These are phyloP conservation scores for Neosilurus mollespiculum DNA, from an alignment of 2,797 vertebrate genomes.

Conservation along the genomic window DNA sequence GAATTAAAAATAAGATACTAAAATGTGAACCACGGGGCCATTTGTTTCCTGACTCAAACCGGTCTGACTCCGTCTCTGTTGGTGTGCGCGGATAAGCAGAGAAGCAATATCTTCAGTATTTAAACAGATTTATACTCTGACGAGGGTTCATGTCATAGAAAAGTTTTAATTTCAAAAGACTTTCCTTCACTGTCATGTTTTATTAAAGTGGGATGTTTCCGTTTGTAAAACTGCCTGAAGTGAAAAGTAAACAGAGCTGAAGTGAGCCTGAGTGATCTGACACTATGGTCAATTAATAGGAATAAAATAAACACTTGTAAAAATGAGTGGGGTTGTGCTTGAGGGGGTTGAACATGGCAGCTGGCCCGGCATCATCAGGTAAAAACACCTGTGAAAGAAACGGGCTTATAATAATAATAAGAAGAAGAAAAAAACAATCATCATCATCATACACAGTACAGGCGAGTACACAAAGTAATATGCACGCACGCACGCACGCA, in stretches of 20 bases:
- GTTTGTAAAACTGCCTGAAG: background rate
- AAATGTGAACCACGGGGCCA: background rate
- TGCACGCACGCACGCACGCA: too few relatives aligned
- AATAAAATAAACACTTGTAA: slow-evolving; percentile 1
- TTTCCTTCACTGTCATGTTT: background rate
- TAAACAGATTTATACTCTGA: background rate
- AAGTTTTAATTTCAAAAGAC: background rate
- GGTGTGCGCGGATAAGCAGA: too few relatives aligned
- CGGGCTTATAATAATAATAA: background rate
- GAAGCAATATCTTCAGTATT: background rate
- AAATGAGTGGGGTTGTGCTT: background rate
- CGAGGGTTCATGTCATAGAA: background rate
- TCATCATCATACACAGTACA: too few relatives aligned
- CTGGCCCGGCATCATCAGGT: background rate
- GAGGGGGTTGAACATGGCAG: background rate
- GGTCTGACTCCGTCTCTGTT: too few relatives aligned
- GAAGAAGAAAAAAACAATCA: background rate
- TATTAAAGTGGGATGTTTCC: background rate
- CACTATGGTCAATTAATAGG: background rate
- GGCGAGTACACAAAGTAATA: too few relatives aligned
- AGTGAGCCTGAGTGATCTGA: background rate
- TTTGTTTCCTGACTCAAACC: background rate
- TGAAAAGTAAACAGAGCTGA: background rate
- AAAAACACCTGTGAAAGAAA: background rate
- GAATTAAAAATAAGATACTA: background rate